Conservation (phyloP, 2,888 invertebrate species). For the Tryphoninae sp. region DNA sequence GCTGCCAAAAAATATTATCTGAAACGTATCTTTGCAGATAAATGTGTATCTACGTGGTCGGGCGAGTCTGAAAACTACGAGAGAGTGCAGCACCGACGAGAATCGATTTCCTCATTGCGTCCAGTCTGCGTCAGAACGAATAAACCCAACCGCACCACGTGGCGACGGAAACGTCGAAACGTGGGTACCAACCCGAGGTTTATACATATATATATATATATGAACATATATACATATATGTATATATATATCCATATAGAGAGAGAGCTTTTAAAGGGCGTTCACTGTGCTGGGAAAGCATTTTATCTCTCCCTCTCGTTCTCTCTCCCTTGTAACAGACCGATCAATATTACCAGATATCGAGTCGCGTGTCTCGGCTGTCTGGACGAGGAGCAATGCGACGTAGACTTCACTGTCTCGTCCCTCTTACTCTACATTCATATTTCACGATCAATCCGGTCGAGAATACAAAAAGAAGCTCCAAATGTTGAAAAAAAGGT, state of each 20-base stretch:
- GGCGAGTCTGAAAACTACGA: neutral
- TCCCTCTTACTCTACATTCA: neutral
- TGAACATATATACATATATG: neutral
- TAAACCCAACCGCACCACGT: conserved; percentile 52
- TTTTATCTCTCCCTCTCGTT: neutral
- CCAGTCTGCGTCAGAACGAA: conserved; percentile 58
- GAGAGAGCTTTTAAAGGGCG: conserved; percentile 56
- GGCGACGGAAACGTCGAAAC: conserved; percentile 63
- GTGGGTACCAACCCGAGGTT: conserved; percentile 10
- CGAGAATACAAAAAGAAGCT: neutral
- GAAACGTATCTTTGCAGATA: neutral
- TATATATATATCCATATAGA: conserved; percentile 22
- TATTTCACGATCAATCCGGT: neutral
- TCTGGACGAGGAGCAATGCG: conserved; percentile 32
- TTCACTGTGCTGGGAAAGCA: conserved; percentile 52
- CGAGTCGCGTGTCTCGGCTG: conserved; percentile 53
- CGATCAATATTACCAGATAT: conserved; percentile 63
- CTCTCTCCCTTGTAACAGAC: conserved; percentile 23
- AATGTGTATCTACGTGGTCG: neutral
- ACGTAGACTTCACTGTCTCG: neutral
- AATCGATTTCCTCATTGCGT: conserved; percentile 58
- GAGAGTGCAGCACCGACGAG: conserved; percentile 52
- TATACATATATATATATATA: neutral
- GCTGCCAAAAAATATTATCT: no score
- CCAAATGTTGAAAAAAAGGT: no score